Percentiles rank a stretch among this genome's conserved stretches.
phyloP scores from a whole-genome alignment of 2,888 invertebrate species.

The Cistogaster globosa region DNA sequence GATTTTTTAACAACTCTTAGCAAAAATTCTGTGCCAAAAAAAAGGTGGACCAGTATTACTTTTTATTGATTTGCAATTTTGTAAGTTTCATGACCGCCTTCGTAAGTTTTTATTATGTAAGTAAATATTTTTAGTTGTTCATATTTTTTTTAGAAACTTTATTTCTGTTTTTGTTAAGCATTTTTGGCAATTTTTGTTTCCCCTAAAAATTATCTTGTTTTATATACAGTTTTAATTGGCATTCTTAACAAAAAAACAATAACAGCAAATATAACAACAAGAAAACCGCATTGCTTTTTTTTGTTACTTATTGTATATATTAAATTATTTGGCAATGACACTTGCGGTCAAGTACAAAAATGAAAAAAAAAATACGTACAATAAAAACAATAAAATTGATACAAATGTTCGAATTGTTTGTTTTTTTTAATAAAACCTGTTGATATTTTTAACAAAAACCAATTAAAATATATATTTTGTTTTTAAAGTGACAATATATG shows the following conservation, averaged over 20 bases:
- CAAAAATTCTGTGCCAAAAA: neutral
- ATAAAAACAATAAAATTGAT: conserved; percentile 20
- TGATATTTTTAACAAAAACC: conserved; percentile 19
- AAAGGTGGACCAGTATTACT: neutral
- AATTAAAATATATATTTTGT: conserved; percentile 2
- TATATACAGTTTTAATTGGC: conserved; percentile 82
- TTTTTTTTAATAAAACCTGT: conserved; percentile 54
- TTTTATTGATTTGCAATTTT: neutral
- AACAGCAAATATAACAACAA: neutral
- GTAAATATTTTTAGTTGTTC: neutral
- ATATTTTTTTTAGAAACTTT: conserved; percentile 57
- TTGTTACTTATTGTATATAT: conserved; percentile 76
- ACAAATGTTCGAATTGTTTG: conserved; percentile 31
- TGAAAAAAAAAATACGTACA: conserved; percentile 16
- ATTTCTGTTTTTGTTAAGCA: neutral
- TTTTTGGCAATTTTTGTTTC: conserved; percentile 53
- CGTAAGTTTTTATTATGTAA: conserved; percentile 43
- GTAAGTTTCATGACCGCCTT: neutral
- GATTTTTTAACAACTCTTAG: no score
- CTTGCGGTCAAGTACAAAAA: conserved; percentile 79
- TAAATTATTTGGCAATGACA: conserved; percentile 77
- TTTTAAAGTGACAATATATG: neutral
- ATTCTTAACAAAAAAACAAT: conserved; percentile 74
- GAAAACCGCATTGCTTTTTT: conserved; percentile 47
- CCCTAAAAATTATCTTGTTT: conserved; percentile 79